Conservation (phyloP, 2,888 invertebrate species). For the Limnephilus rhombicus region DNA sequence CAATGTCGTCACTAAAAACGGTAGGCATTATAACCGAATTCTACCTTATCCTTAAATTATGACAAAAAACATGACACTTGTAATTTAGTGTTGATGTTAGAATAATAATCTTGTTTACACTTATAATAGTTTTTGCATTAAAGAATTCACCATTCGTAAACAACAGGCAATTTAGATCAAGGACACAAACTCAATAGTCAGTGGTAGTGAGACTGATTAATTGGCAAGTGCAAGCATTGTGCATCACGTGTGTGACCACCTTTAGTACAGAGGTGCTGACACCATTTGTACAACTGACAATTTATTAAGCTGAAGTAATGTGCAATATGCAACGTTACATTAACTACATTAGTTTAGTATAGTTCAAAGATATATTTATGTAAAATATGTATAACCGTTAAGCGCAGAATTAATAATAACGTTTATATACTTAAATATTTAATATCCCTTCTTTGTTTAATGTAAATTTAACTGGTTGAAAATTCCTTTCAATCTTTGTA, state of each 20-base stretch:
- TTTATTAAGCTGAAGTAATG: not conserved
- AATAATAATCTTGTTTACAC: not conserved
- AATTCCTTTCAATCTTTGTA: too few species aligned
- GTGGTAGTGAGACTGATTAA: conserved; percentile 14
- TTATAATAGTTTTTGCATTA: not conserved
- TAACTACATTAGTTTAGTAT: not conserved
- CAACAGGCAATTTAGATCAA: not conserved
- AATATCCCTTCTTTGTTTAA: too few species aligned
- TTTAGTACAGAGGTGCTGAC: not conserved
- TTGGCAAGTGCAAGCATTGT: not conserved
- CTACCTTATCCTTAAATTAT: too few species aligned
- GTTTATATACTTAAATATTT: too few species aligned
- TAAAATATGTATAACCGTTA: not conserved
- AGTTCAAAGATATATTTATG: not conserved
- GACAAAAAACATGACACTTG: too few species aligned
- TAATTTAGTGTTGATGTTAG: not conserved
- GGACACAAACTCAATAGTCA: not conserved
- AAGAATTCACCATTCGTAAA: not conserved
- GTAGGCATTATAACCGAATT: too few species aligned
- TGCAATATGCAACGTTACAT: not conserved
- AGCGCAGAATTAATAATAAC: not conserved
- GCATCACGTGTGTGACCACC: not conserved
- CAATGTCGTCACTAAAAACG: too few species aligned
- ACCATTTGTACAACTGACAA: not conserved
- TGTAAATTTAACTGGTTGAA: too few species aligned